Conservation (phyloP, 2,888 invertebrate species). For the Thumatha senex region DNA sequence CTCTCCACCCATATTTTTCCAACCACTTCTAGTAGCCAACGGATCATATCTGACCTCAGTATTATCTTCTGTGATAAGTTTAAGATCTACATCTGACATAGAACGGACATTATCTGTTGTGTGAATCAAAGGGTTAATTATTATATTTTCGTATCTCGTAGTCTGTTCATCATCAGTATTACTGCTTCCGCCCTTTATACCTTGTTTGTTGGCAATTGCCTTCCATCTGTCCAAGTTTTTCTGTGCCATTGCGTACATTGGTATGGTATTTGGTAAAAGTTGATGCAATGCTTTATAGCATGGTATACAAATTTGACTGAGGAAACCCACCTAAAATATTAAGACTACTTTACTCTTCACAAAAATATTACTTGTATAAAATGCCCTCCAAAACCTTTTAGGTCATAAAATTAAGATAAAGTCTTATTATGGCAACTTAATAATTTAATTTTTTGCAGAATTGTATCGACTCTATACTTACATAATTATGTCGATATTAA, state of each 20-base stretch:
- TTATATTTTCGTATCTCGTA: too few species aligned
- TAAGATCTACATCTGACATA: slow-evolving; percentile 23
- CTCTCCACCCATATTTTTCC: slow-evolving; percentile 40
- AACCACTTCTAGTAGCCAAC: slow-evolving; percentile 20
- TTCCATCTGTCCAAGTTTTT: slow-evolving; percentile 75
- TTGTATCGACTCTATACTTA: too few species aligned
- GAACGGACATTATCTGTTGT: slow-evolving; percentile 12
- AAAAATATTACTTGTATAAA: not conserved
- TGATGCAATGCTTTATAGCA: slow-evolving; percentile 88
- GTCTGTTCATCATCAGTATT: not conserved
- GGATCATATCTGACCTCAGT: slow-evolving; percentile 23
- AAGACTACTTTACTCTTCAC: not conserved
- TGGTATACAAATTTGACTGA: slow-evolving; percentile 91
- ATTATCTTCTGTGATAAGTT: slow-evolving; percentile 46
- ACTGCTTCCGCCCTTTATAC: not conserved
- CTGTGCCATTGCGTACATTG: slow-evolving; percentile 86
- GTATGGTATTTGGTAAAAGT: slow-evolving; percentile 88
- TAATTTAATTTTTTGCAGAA: too few species aligned
- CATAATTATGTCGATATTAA: too few species aligned
- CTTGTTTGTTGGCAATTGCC: slow-evolving; percentile 33
- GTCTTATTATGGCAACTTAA: too few species aligned
- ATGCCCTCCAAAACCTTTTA: too few species aligned
- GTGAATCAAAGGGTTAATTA: not conserved
- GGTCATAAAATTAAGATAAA: too few species aligned
- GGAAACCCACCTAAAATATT: slow-evolving; percentile 87